Evolutionary conservation across 1,140 invertebrate genomes (phyloP), one percentile per base, ranked within the genome.

Genomic region (Frieseomelitta varia): DNA sequence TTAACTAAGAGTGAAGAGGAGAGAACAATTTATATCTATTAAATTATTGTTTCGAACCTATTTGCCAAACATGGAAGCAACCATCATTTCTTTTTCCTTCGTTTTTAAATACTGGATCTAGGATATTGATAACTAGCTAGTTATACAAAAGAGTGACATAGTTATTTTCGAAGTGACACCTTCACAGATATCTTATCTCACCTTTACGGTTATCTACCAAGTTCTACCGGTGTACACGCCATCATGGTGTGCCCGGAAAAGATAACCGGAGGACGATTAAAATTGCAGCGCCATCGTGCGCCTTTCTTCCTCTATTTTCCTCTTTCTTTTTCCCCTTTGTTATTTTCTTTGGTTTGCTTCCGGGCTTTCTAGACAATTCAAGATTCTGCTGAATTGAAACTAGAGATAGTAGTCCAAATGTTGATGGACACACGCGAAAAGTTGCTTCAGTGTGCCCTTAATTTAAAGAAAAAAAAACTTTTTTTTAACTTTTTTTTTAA

Each of bases 131-230:
- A 86, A 78, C 53, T 53, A 55, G 51, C 27, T 8, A 58, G 47
- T n/a, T n/a, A n/a, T n/a, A n/a, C n/a, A n/a, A n/a, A n/a, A n/a
- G n/a, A n/a, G 65, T 77, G 58, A 72, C 27, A 63, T 21, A 10
- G 67, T 47, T 84, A 88, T 77, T 88, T 85, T 87, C 79, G 19
- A 58, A 75, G 30, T 63, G 1, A 55, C 56, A 67, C 65, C 87
- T 85, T 87, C 72, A 34, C 3, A 47, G 39, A 47, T 47, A 47
- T 47, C 65, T 24, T 12, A 30, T 30, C 51, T 75, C 51, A 63
- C 55, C 2, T 68, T 63, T 34, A 34, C 24, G 14, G 24, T 51
- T 39, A 11, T n/a, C 51, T 56, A 39, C 17, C 39, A 65, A 51
- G 55, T 55, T n/a, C 21, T 68, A 21, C 11, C 34, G 30, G 19